phyloP scores from a whole-genome alignment of 2,888 invertebrate species.

The Drosophila fulvimacula region DNA sequence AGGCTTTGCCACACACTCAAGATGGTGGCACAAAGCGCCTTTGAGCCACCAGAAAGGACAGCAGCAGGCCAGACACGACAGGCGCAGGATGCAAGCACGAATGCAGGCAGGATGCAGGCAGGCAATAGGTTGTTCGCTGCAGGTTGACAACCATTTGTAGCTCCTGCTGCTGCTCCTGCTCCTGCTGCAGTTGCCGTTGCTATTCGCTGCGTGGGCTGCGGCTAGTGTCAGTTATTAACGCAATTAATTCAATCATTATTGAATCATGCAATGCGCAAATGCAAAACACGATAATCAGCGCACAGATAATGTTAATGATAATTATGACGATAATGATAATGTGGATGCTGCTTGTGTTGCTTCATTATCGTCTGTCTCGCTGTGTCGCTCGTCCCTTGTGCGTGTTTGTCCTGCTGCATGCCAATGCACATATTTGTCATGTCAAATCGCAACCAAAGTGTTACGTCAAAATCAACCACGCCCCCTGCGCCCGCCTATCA shows the following conservation, averaged over 20 bases:
- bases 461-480: slow-evolving; percentile 77
- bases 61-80: slow-evolving; percentile 1
- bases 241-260: slow-evolving; percentile 85
- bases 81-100: slow-evolving; percentile 3
- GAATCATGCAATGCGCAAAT: slow-evolving; percentile 83
- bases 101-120: slow-evolving; percentile 12
- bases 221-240: slow-evolving; percentile 85
- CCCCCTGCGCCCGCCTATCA: slow-evolving; percentile 26
- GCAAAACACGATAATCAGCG: slow-evolving; percentile 71
- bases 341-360: slow-evolving; percentile 12
- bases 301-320: slow-evolving; percentile 34
- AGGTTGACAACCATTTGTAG: slow-evolving; percentile 29
- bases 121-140: slow-evolving; percentile 12
- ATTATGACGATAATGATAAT: slow-evolving; percentile 24
- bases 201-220: slow-evolving; percentile 10
- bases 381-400: slow-evolving; percentile 35
- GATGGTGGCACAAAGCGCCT: slow-evolving; percentile 69
- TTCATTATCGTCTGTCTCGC: slow-evolving; percentile 16
- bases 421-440: slow-evolving; percentile 81
- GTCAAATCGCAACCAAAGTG: slow-evolving; percentile 81
- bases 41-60: slow-evolving; percentile 37
- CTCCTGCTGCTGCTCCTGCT: slow-evolving; percentile 4
- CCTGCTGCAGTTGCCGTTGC: slow-evolving; percentile 10
- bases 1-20: slow-evolving; percentile 73
- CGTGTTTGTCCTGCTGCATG: slow-evolving; percentile 67